Evolutionary conservation across 2,888 invertebrate species (phyloP), one percentile per base, ranked within the genome.

Genomic region (Gnatocerus cornutus): DNA sequence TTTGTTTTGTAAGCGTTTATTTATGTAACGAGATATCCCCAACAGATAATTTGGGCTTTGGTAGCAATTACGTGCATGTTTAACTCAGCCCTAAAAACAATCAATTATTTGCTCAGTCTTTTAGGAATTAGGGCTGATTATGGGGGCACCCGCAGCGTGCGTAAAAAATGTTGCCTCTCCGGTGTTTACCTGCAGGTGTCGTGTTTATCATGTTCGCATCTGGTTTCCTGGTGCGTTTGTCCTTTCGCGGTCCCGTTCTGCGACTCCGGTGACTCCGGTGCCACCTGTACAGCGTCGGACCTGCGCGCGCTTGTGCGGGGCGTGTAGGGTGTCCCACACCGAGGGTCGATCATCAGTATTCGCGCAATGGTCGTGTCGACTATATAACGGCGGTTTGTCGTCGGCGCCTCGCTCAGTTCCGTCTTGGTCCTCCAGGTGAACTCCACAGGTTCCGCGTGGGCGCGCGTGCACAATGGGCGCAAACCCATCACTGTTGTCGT

Each of bases 291-390:
- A 76, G 76, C 73, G 69, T 76, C 70, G 71, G 65, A 74, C 41
- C 58, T 79, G 81, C 82, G 82, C 81, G 79, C 81, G 80, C 78
- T 75, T 68, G 69, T 77, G 80, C 81, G 81, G 82, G 82, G 81
- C 79, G 78, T 78, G 78, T 78, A 75, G 77, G 74, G 65, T 68
- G 68, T 71, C 72, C 64, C 71, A 63, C 64, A 71, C 63, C 64
- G 77, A 81, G 82, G 83, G 83, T 83, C 83, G 84, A 83, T 84
- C 82, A 78, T 79, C 82, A 83, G 83, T 83, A 79, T 80, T 79
- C 82, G 84, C 83, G 84, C 83, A 81, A 83, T 83, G 82, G 77
- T 82, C 78, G 81, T 76, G 74, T 75, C 75, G 82, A 77, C 77
- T 83, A 84, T 84, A 84, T 83, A 83, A 83, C 81, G 77, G 79